Percentiles rank a stretch among this genome's conserved stretches.
Evolutionary conservation across 1,140 invertebrate genomes (phyloP).

Genomic region (Leptopilina boulardi): DNA sequence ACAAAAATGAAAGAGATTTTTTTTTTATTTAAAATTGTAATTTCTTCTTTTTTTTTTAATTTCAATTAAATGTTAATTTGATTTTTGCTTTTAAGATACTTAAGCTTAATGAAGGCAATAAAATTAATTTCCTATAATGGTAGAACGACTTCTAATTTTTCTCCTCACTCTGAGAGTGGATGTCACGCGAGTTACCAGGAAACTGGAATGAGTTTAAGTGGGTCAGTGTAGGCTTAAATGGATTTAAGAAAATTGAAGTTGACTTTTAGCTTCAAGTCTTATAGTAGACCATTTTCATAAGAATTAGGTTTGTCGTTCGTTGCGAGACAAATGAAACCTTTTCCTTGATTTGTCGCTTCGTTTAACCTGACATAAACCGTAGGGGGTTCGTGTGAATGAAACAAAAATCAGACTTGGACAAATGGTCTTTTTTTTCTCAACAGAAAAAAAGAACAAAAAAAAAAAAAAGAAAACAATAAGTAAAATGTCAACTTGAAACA

Average conservation of each 20-base stretch:
- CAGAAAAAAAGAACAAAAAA: background rate
- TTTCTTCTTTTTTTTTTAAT: no score
- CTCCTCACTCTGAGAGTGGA: background rate
- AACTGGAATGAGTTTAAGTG: constrained; percentile 6
- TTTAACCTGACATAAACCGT: background rate
- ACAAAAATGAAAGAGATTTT: no score
- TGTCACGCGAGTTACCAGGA: background rate
- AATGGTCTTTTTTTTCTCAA: background rate
- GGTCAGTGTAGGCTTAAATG: constrained; percentile 27
- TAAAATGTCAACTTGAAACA: no score
- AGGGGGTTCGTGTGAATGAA: background rate
- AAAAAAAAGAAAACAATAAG: no score
- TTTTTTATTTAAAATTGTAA: no score
- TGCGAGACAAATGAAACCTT: constrained; percentile 13
- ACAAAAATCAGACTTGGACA: background rate
- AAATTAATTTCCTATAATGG: constrained; percentile 1
- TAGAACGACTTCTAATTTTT: background rate
- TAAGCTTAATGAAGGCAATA: background rate
- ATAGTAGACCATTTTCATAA: constrained; percentile 14
- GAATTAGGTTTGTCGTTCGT: constrained; percentile 11
- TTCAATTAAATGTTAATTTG: background rate
- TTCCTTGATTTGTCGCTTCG: constrained; percentile 27
- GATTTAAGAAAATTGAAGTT: constrained; percentile 31
- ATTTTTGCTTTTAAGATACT: background rate
- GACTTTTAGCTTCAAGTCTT: constrained; percentile 17